These are phyloP conservation scores for Cossypha niveicapilla DNA, from an alignment of 2,797 vertebrate species.

Conservation along the genomic window DNA sequence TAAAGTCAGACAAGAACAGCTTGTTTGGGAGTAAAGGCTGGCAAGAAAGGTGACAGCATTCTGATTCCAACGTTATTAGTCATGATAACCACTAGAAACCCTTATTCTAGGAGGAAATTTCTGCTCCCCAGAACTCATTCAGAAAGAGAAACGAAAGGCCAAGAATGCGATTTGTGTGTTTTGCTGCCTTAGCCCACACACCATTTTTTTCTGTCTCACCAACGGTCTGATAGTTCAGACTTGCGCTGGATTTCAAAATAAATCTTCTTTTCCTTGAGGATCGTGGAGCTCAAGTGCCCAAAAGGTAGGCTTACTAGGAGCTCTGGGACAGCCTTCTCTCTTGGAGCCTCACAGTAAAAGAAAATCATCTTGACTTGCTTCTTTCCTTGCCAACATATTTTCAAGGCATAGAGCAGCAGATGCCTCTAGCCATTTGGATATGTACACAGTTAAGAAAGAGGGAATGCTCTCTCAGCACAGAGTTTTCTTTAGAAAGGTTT, in stretches of 20 bases:
- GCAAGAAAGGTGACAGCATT: neutral
- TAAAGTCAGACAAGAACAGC: neutral
- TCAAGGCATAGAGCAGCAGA: neutral
- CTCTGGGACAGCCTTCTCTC: neutral
- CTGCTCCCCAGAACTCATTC: neutral
- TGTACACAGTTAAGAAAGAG: neutral
- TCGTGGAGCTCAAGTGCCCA: neutral
- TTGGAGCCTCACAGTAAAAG: neutral
- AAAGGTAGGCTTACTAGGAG: neutral
- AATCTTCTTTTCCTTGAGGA: neutral
- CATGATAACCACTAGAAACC: neutral
- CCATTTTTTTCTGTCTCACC: neutral
- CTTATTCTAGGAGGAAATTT: neutral
- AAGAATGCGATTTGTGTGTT: accelerated
- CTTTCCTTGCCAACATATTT: neutral
- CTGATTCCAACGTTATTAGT: neutral
- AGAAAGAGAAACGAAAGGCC: neutral
- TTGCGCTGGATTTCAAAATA: neutral
- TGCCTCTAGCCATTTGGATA: neutral
- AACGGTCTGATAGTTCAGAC: neutral
- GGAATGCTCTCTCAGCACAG: neutral
- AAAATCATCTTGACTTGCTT: neutral
- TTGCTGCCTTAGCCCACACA: neutral
- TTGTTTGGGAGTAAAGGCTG: neutral
- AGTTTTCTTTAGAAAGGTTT: neutral